Evolutionary conservation across 2,888 invertebrate species (phyloP), one percentile per base, ranked within the genome.

Genomic region (Parnassius mnemosyne): DNA sequence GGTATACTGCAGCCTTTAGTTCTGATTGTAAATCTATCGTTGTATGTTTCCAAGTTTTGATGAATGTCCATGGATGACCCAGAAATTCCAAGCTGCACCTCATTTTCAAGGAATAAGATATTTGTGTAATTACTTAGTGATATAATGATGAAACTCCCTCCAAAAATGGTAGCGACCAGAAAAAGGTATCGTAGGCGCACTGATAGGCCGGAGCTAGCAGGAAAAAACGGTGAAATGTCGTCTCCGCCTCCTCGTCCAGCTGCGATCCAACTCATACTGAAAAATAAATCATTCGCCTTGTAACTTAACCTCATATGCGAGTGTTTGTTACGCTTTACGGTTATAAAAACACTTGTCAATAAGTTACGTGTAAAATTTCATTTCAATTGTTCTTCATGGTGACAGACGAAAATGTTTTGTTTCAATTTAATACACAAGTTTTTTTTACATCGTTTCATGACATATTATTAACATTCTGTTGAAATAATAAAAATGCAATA

Each of bases 1-100:
- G 94, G 94, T 70, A 95, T 94, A 34, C 87, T 88, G 72, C 95
- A 95, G 11, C 94, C 94, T 65, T 86, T 77, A 2, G 93, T 94
- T 68, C 88, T 83, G 53, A 94, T 90, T 11, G 92, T 78, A 68
- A 85, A 92, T 53, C 66, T 67, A 34, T 72, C 66, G 44, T 72
- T 69, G 42, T 10, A 50, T 41, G 59, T 41, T 44, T 53, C 57
- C 49, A 49, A 13, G 49, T 13, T n/a, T 13, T 49, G 25, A 57
- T 47, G 42, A 49, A 53, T 13, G 12, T 56, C 54, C 60, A 55
- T 53, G 49, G 53, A 59, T 3, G 50, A 47, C 42, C 34, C 53
- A 7, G 53, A 47, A 10, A 58, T 51, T 59, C 57, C 56, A 57
- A 44, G 57, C 13, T 54, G 56, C 41, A 64, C 61, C 43, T 67